These are phyloP conservation scores for Drosophila watanabei DNA, from an alignment of 1,140 invertebrate genomes.

Conservation along the genomic window DNA sequence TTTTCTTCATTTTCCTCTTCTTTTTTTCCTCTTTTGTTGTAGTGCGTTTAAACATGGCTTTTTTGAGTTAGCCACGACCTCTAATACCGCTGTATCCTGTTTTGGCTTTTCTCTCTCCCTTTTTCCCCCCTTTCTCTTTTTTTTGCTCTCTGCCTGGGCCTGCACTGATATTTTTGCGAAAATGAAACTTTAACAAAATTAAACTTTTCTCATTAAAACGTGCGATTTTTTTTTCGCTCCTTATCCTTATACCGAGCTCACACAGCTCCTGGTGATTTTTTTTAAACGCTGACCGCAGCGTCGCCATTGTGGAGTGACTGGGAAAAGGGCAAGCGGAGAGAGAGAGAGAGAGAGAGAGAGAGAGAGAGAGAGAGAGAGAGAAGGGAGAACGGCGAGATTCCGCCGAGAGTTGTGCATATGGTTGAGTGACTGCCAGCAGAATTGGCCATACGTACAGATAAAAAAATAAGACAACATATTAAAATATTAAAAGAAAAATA, in stretches of 20 bases:
- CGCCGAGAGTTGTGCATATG: slow-evolving; percentile 71
- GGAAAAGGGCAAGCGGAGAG: background rate
- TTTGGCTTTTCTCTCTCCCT: slow-evolving; percentile 14
- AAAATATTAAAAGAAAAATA: background rate
- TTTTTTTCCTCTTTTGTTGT: slow-evolving; percentile 1
- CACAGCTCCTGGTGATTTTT: slow-evolving; percentile 38
- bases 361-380: background rate
- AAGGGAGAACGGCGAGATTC: slow-evolving; percentile 54
- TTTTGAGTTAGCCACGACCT: slow-evolving; percentile 58
- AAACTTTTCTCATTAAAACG: slow-evolving; percentile 86
- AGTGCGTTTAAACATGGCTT: slow-evolving; percentile 70
- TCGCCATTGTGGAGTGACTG: slow-evolving; percentile 59
- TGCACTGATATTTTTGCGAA: slow-evolving; percentile 79
- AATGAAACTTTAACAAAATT: slow-evolving; percentile 85
- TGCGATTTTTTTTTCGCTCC: slow-evolving; percentile 69
- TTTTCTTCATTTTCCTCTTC: too few species aligned
- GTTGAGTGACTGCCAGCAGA: slow-evolving; percentile 49
- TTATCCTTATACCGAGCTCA: slow-evolving; percentile 28
- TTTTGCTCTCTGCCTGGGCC: slow-evolving; percentile 26
- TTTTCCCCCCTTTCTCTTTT: background rate
- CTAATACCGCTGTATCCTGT: slow-evolving; percentile 32
- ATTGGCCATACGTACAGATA: slow-evolving; percentile 7
- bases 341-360: background rate
- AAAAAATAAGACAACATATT: background rate
- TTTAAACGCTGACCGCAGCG: slow-evolving; percentile 76